Percentiles rank a stretch among this genome's conserved stretches.
These are phyloP conservation scores for Buphagus erythrorhynchus DNA, from an alignment of 2,797 vertebrate species.

Conservation along the genomic window DNA sequence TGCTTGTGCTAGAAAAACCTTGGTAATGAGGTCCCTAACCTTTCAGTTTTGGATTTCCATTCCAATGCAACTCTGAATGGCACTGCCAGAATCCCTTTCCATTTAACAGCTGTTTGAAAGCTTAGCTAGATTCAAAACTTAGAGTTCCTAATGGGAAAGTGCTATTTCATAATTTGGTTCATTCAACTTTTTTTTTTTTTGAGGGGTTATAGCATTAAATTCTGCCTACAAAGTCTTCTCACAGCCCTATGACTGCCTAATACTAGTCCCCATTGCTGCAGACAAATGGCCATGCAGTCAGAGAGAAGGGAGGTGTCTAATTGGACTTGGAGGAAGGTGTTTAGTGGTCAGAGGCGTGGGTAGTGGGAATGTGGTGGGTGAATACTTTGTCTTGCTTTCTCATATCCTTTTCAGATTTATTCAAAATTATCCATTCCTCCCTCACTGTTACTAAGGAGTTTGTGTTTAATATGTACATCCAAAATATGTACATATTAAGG, in stretches of 20 bases:
- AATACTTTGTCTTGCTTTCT: background rate
- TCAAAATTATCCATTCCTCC: background rate
- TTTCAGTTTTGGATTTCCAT: background rate
- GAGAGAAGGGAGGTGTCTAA: background rate
- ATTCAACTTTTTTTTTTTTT: background rate
- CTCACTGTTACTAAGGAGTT: background rate
- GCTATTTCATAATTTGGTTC: background rate
- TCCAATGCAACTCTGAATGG: background rate
- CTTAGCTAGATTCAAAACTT: background rate
- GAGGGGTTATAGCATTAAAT: background rate
- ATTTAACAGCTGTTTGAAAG: background rate
- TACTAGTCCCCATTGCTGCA: accelerated
- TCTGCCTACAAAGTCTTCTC: background rate
- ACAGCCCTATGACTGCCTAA: accelerated
- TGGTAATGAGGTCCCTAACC: background rate
- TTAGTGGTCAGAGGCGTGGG: background rate
- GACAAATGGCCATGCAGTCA: background rate
- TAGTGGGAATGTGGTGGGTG: background rate
- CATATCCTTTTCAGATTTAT: background rate
- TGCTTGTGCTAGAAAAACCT: background rate
- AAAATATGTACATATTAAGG: background rate
- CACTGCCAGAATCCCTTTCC: background rate
- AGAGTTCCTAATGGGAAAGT: background rate
- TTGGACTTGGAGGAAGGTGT: background rate
- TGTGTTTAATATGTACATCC: background rate